phyloP scores from a whole-genome alignment of 2,888 invertebrate species.

The Microplitis deprimator region DNA sequence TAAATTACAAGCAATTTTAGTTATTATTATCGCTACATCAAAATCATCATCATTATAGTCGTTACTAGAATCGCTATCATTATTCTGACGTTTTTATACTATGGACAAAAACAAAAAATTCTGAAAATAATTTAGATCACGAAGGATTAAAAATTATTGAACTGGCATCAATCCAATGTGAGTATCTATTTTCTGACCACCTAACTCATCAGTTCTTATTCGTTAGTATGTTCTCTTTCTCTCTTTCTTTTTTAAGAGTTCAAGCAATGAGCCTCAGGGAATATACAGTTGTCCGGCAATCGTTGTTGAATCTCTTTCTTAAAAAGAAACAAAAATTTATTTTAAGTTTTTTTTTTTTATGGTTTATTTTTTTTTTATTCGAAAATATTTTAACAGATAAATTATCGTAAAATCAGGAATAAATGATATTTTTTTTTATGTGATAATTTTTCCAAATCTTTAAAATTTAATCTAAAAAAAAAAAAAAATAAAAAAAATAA shows the following conservation, averaged over 20 bases:
- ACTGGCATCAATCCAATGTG: slow-evolving; percentile 60
- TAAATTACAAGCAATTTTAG: slow-evolving; percentile 44
- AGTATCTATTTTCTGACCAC: slow-evolving; percentile 64
- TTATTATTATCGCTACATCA: slow-evolving; percentile 41
- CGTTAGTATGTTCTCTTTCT: slow-evolving; percentile 34
- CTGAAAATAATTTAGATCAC: slow-evolving; percentile 30
- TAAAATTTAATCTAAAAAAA: too few relatives aligned
- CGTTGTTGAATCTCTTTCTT: slow-evolving; percentile 17
- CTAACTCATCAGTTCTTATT: slow-evolving; percentile 44
- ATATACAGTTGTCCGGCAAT: slow-evolving; percentile 18
- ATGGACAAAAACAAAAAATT: slow-evolving; percentile 1
- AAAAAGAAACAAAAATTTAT: neutral
- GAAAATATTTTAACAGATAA: too few relatives aligned
- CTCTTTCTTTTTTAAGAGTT: slow-evolving; percentile 9
- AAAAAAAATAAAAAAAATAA: neutral
- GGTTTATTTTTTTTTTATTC: too few relatives aligned
- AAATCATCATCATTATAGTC: slow-evolving; percentile 40
- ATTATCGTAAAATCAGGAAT: too few relatives aligned
- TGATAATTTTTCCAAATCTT: too few relatives aligned
- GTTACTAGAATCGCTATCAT: slow-evolving; percentile 58
- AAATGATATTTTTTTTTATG: too few relatives aligned
- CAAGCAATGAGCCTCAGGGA: slow-evolving; percentile 23
- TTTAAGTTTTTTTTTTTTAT: too few relatives aligned
- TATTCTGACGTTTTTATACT: slow-evolving; percentile 26
- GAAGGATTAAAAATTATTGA: slow-evolving; percentile 42